Evolutionary conservation across 1,140 invertebrate genomes (phyloP).

Genomic region (Calliphora vicina): DNA sequence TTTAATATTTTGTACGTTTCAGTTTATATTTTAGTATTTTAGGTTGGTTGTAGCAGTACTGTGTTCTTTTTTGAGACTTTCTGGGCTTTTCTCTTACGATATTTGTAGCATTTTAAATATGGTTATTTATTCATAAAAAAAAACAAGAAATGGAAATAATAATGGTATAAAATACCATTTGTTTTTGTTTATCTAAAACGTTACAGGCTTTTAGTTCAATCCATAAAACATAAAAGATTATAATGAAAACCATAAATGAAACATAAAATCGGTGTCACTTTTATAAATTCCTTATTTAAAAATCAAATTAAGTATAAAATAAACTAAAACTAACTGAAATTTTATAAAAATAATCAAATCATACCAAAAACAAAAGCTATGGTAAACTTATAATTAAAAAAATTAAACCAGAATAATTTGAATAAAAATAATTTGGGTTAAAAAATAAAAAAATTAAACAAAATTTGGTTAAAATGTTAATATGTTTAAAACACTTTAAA

Average conservation of each 20-base stretch:
- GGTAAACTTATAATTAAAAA: not conserved
- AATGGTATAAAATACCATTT: not conserved
- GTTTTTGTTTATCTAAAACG: not conserved
- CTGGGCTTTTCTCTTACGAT: not conserved
- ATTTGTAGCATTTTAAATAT: not conserved
- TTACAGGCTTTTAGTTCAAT: conserved; percentile 5
- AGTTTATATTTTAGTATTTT: not conserved
- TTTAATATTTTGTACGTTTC: not conserved
- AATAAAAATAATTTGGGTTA: not conserved
- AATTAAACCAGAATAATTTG: not conserved
- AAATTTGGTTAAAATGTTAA: no score
- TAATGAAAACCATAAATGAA: not conserved
- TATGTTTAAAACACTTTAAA: no score
- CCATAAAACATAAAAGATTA: not conserved
- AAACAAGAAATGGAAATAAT: not conserved
- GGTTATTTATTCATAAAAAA: not conserved
- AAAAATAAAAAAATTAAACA: not conserved
- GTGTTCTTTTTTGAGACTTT: not conserved
- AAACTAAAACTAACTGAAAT: no score
- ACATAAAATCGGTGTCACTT: not conserved
- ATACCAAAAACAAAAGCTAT: not conserved
- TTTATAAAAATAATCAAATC: not conserved
- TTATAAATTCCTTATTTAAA: not conserved
- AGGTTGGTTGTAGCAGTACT: not conserved
- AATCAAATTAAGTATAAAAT: not conserved